A percentile compares a stretch with the other conserved stretches of the same genome.
These are phyloP conservation scores for Cottoperca gobio DNA, from an alignment of 2,797 vertebrate genomes.

Conservation along the genomic window DNA sequence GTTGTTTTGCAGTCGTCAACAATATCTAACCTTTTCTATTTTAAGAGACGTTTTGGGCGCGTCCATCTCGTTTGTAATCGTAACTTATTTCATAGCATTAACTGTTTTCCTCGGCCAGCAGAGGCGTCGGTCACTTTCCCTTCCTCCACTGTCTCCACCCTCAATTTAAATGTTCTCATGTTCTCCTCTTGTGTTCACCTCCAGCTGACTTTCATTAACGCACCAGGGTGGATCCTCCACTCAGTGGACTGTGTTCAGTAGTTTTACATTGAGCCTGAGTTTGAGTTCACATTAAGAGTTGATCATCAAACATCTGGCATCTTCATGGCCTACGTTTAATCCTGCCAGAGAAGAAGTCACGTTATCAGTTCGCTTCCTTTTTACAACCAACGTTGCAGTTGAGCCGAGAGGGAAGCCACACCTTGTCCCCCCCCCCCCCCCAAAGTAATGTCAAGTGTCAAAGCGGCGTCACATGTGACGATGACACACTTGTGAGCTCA, in stretches of 20 bases:
- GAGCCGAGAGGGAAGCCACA: neutral
- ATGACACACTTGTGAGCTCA: neutral
- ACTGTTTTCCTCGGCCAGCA: slow-evolving; percentile 3
- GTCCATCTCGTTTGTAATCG: slow-evolving; percentile 9
- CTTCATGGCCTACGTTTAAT: neutral
- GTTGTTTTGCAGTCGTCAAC: slow-evolving; percentile 2
- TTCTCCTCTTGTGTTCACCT: neutral
- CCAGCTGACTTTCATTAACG: neutral
- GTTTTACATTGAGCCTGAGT: neutral
- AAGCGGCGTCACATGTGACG: neutral
- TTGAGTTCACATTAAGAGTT: neutral
- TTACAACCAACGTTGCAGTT: neutral
- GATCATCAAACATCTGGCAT: neutral
- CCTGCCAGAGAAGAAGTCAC: neutral
- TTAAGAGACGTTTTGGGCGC: neutral
- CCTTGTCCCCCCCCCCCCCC: neutral
- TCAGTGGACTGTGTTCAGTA: neutral
- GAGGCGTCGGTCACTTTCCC: slow-evolving; percentile 46
- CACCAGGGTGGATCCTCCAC: neutral
- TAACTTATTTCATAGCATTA: slow-evolving; percentile 12
- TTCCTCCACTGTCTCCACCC: neutral
- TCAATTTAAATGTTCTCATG: neutral
- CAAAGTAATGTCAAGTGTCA: neutral
- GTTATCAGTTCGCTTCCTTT: neutral
- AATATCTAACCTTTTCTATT: slow-evolving; percentile 7